phyloP scores from a whole-genome alignment of 2,797 vertebrate genomes.

The Acrocephalus scirpaceus region DNA sequence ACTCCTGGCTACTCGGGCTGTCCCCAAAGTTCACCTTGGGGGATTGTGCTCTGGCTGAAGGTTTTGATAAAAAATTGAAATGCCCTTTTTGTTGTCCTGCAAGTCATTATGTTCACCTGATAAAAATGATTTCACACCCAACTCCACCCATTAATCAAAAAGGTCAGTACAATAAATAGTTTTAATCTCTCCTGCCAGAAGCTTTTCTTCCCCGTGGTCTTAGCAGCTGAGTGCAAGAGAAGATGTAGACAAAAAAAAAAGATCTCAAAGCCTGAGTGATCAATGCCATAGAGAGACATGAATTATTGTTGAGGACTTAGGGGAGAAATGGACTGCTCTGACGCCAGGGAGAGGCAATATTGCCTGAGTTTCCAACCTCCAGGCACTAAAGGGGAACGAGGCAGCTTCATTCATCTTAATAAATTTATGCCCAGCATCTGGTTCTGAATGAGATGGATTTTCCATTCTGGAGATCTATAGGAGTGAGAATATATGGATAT shows the following conservation, averaged over 20 bases:
- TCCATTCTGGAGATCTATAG: neutral
- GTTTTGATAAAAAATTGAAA: conserved; percentile 25
- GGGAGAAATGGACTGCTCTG: neutral
- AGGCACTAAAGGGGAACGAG: neutral
- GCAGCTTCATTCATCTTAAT: neutral
- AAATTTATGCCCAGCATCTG: neutral
- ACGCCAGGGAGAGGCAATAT: neutral
- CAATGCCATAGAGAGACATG: neutral
- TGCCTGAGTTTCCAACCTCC: neutral
- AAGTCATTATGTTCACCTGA: neutral
- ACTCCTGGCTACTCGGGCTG: neutral
- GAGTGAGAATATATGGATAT: neutral
- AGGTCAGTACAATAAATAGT: neutral
- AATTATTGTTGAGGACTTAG: neutral
- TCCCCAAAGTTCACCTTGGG: neutral
- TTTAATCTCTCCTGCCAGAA: conserved; percentile 25
- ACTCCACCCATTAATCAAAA: conserved; percentile 3
- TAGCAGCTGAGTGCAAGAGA: neutral
- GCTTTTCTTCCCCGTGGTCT: neutral
- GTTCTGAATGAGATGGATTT: neutral
- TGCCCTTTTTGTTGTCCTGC: conserved; percentile 32
- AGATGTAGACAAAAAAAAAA: neutral
- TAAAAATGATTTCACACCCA: neutral
- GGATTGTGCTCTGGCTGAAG: neutral
- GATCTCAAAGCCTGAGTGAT: neutral